Evolutionary conservation across 2,113 vertebrate genomes (phyloP), one percentile per base, ranked within the genome.

Genomic region (Lota lota): DNA sequence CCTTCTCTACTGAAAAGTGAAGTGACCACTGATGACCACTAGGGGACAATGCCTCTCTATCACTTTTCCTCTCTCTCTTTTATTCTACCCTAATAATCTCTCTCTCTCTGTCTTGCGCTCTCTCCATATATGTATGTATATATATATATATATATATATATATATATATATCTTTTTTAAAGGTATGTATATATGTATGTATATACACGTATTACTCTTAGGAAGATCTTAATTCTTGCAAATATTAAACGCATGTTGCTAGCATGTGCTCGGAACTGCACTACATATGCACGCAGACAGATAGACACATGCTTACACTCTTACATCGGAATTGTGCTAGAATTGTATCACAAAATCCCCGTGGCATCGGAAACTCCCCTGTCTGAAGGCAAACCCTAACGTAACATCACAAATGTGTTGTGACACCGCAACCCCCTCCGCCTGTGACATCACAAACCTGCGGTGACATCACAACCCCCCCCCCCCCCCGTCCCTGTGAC

Each of bases 21-120:
- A 18, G n/a, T 56, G 53, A 56, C 53, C 15, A 56, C 53, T 3
- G n/a, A 14, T n/a, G 53, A 18, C 87, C 90, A 90, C 88, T 82
- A 86, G 89, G 84, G 87, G 89, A 87, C 87, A 90, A 81, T 64
- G 47, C 79, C 58, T 84, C 63, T 76, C 78, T 81, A 83, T 63
- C 66, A 81, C 65, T 80, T 22, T 50, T 20, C 51, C 59, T 36
- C 22, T 7, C 53, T n/a, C 53, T 6, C 19, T 20, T n/a, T 22
- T 10, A 14, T 21, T 8, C 59, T 68, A 11, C 14, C 28, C 71
- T 62, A 61, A 60, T 17, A 17, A 24, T 47, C 50, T n/a, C 69
- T 57, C 63, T 71, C 10, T 33, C 8, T 56, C 18, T 53, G 11
- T 2, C 51, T 53, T 17, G 12, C 12, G 51, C 51, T 15, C 51